Percentiles rank a stretch among this genome's conserved stretches.
These are phyloP conservation scores for Phrynosoma platyrhinos DNA, from an alignment of 2,113 vertebrate genomes.

Conservation along the genomic window DNA sequence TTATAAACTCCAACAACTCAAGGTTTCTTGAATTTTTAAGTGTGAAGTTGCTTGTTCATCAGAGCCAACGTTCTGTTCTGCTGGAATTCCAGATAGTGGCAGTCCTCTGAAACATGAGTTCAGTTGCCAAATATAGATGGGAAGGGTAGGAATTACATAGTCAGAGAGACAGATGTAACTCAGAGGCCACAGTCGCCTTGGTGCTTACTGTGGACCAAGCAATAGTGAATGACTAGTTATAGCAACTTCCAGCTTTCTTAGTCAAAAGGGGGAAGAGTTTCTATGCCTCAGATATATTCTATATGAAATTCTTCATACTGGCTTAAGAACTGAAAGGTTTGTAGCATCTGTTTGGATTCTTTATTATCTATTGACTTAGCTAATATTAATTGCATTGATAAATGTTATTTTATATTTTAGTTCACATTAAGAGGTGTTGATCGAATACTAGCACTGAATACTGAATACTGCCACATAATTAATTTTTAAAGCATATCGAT, in stretches of 20 bases:
- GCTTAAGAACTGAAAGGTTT: conserved; percentile 70
- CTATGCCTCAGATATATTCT: conserved; percentile 40
- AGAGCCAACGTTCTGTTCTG: conserved; percentile 57
- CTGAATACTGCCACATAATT: neutral
- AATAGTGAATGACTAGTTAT: conserved; percentile 66
- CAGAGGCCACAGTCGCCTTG: conserved; percentile 82
- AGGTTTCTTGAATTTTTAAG: conserved; percentile 63
- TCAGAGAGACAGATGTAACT: conserved; percentile 87
- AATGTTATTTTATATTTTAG: conserved; percentile 29
- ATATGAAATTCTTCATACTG: conserved; percentile 59
- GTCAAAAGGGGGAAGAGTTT: conserved; percentile 40
- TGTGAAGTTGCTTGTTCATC: conserved; percentile 67
- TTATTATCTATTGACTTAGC: conserved; percentile 32
- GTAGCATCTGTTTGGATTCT: conserved; percentile 54
- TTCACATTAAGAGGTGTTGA: neutral
- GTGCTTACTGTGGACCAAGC: conserved; percentile 75
- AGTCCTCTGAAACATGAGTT: conserved; percentile 93
- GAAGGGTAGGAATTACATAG: conserved; percentile 80
- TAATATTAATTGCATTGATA: conserved; percentile 23
- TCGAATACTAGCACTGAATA: neutral
- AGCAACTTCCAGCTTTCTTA: conserved; percentile 51
- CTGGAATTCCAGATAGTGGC: conserved; percentile 80
- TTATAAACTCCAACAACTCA: conserved; percentile 32
- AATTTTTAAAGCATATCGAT: conserved; percentile 25
- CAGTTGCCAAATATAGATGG: conserved; percentile 93